Evolutionary conservation across 1,140 invertebrate genomes (phyloP), one percentile per base, ranked within the genome.

Genomic region (Hycleus cichorii): DNA sequence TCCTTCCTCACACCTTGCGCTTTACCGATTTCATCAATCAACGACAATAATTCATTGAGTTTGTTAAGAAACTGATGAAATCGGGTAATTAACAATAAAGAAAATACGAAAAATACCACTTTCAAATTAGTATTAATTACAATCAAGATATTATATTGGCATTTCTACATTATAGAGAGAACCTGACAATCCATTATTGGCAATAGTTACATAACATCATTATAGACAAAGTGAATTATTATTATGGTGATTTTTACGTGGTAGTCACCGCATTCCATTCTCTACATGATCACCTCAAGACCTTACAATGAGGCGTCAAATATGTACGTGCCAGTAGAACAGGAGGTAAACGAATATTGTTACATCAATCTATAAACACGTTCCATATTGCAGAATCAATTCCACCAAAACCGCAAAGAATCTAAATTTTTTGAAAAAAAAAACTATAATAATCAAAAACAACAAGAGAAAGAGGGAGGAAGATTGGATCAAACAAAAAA

Each of bases 251-350:
- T 53, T 53, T 53, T 53, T 52, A 27, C 51, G 42, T 55, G 52
- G 52, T 55, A 47, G 52, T 39, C 43, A 44, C 47, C 45, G 52
- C 52, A 55, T 55, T 55, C 52, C 52, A 55, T 47, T 55, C 52
- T 55, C 52, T 55, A 46, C 52, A 55, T 55, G 52, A 55, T 55
- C 52, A 55, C 52, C 52, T 55, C 26, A 55, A 55, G 52, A 55
- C 52, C 52, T 55, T 55, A 55, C 52, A 55, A 55, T 55, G 45
- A 55, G 52, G 52, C 52, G 52, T 47, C 52, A 55, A 55, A 32
- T 32, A 32, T 32, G 52, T 55, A 55, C 52, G 52, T 55, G 52
- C 52, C 44, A 24, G 44, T 18, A 1, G 18, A 18, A 18, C 52
- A 55, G 52, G 52, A 55, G 38, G 45, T 44, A 42, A 47, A 44